A percentile compares a stretch with the other conserved stretches of the same genome.
These are phyloP conservation scores for Carapus acus DNA, from an alignment of 2,797 vertebrate genomes.

Conservation along the genomic window DNA sequence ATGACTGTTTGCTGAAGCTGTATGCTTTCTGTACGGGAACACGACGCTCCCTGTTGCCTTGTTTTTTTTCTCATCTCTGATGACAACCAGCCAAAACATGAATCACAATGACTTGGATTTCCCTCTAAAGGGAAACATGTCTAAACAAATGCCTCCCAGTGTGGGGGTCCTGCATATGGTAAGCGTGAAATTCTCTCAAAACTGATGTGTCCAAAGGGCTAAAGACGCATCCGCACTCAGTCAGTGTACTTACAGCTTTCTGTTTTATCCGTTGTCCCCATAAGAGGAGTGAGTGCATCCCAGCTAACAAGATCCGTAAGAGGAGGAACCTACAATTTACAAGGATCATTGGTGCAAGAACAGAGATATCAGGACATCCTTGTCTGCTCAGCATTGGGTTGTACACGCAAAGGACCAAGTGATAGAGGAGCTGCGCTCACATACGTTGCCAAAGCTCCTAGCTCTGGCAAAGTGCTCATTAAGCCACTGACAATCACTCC, in stretches of 20 bases:
- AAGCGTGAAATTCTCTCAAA: constrained; percentile 30
- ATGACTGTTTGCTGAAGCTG: background rate
- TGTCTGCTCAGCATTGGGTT: constrained; percentile 29
- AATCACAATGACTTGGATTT: background rate
- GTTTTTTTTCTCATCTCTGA: constrained; percentile 5
- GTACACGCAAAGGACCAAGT: constrained; percentile 31
- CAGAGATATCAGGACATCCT: constrained; percentile 19
- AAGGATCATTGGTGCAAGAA: constrained; percentile 23
- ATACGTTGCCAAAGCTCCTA: constrained; percentile 74
- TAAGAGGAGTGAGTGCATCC: constrained; percentile 41
- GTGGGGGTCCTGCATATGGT: constrained; percentile 16
- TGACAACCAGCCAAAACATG: constrained; percentile 5
- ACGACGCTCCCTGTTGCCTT: too few relatives aligned
- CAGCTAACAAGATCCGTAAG: constrained; percentile 50
- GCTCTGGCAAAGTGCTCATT: constrained; percentile 77
- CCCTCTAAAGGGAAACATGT: background rate
- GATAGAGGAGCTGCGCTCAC: constrained; percentile 55
- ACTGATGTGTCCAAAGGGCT: constrained; percentile 21
- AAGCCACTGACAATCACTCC: constrained; percentile 78
- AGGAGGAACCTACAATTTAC: constrained; percentile 21
- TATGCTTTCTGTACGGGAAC: background rate
- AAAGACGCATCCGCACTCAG: constrained; percentile 13
- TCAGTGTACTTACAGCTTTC: constrained; percentile 59
- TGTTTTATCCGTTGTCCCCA: constrained; percentile 49
- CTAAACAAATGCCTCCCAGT: background rate